These are phyloP conservation scores for Cylloceria caligata DNA, from an alignment of 2,888 invertebrate genomes.

Conservation along the genomic window DNA sequence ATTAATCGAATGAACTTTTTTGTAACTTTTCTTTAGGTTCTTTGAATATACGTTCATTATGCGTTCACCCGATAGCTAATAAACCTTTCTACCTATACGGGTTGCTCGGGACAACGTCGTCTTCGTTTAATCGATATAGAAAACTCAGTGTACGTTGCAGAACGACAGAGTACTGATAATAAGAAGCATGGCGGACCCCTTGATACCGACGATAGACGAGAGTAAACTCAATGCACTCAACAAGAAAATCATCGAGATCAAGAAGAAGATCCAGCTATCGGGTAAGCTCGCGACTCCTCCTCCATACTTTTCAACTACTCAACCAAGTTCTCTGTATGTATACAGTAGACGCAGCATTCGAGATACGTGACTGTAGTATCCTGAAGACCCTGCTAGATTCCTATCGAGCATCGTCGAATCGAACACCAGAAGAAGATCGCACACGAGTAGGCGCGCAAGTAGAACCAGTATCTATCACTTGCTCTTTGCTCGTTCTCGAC, in stretches of 20 bases:
- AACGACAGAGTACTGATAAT: conserved; percentile 28
- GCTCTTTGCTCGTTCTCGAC: conserved; percentile 28
- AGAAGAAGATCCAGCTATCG: conserved; percentile 94
- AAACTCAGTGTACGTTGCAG: conserved; percentile 23
- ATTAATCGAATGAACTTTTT: neutral
- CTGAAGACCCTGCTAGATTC: conserved; percentile 51
- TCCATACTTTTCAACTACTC: conserved; percentile 37
- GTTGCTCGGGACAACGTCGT: conserved; percentile 65
- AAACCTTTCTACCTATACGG: neutral
- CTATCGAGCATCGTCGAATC: conserved; percentile 56
- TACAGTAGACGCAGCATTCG: conserved; percentile 32
- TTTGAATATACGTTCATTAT: neutral
- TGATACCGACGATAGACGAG: conserved; percentile 83
- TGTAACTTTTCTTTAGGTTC: no score
- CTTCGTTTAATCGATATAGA: conserved; percentile 72
- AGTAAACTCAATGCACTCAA: conserved; percentile 87
- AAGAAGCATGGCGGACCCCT: conserved; percentile 77
- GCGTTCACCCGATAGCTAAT: neutral
- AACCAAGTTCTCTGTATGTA: conserved; percentile 14
- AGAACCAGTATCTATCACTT: conserved; percentile 53
- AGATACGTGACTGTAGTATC: conserved; percentile 56
- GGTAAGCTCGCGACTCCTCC: conserved; percentile 85
- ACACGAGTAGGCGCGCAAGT: conserved; percentile 68
- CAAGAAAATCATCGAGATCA: conserved; percentile 93
- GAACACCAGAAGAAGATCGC: conserved; percentile 64